A percentile compares a stretch with the other conserved stretches of the same genome.
phyloP scores from a whole-genome alignment of 1,140 invertebrate genomes.

The Drosophila virilis region DNA sequence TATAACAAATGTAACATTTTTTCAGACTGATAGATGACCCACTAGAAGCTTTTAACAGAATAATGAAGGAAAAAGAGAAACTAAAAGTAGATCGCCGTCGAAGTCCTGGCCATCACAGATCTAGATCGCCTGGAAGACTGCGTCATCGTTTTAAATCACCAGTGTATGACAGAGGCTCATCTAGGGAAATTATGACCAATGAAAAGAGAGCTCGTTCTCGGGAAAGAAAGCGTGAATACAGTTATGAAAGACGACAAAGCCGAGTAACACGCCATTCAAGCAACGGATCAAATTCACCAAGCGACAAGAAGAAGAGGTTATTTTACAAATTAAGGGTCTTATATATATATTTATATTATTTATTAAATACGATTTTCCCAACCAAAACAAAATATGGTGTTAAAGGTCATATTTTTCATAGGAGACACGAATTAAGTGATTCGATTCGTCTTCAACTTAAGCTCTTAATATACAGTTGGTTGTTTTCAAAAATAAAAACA shows the following conservation, averaged over 20 bases:
- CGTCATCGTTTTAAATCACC: slow-evolving; percentile 67
- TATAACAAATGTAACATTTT: background rate
- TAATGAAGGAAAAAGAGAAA: slow-evolving; percentile 92
- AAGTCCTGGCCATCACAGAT: slow-evolving; percentile 65
- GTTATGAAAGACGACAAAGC: slow-evolving; percentile 53
- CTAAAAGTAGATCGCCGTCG: slow-evolving; percentile 87
- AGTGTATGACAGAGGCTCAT: slow-evolving; percentile 53
- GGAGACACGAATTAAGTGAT: background rate
- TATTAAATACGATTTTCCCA: slow-evolving; percentile 4
- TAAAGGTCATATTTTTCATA: background rate
- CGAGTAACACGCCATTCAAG: slow-evolving; percentile 49
- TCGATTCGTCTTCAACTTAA: slow-evolving; percentile 6
- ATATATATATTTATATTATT: slow-evolving; percentile 35
- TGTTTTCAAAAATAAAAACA: slow-evolving; percentile 19
- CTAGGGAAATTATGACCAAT: slow-evolving; percentile 48
- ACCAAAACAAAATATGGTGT: background rate
- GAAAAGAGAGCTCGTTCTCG: slow-evolving; percentile 66
- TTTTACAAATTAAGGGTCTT: slow-evolving; percentile 36
- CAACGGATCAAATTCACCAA: slow-evolving; percentile 65
- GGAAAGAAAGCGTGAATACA: slow-evolving; percentile 70
- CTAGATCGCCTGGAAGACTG: slow-evolving; percentile 68
- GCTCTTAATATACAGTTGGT: slow-evolving; percentile 14
- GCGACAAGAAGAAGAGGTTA: slow-evolving; percentile 76
- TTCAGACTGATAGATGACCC: slow-evolving; percentile 91
- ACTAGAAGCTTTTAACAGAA: slow-evolving; percentile 92